Conservation (phyloP, 1,140 invertebrate species). For the Caerostris extrusa region DNA sequence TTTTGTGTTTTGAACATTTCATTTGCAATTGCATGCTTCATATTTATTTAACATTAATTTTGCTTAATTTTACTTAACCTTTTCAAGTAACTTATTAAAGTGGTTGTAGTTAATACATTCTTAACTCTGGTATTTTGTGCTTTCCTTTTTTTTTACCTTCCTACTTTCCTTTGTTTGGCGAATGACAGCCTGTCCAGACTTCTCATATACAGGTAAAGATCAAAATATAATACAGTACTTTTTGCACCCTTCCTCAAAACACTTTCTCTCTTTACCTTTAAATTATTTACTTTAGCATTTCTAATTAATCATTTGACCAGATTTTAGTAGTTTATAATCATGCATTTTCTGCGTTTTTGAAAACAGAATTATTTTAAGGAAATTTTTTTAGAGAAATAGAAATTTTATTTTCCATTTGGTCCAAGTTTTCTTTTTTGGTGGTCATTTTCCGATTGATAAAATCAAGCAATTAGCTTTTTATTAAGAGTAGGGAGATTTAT, state of each 20-base stretch:
- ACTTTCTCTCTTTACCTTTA: not conserved
- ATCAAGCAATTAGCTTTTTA: no score
- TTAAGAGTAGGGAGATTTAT: no score
- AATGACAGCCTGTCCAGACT: constrained; percentile 77
- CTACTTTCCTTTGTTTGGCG: constrained; percentile 76
- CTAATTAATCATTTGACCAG: not conserved
- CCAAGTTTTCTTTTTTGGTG: no score
- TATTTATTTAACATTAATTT: not conserved
- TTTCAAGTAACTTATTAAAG: constrained; percentile 55
- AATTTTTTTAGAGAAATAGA: not conserved
- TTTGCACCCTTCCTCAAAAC: not conserved
- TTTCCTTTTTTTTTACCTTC: constrained; percentile 46
- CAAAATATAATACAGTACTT: not conserved
- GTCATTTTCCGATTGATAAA: no score
- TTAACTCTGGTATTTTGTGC: constrained; percentile 78
- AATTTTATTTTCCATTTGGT: no score
- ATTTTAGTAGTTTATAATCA: constrained; percentile 47
- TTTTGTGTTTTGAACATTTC: not conserved
- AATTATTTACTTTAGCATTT: not conserved
- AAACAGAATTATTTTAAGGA: not conserved
- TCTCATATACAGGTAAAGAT: constrained; percentile 78
- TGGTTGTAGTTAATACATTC: constrained; percentile 37
- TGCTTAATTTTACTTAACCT: constrained; percentile 28
- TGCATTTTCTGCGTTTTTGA: constrained; percentile 52
- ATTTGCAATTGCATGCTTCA: not conserved